phyloP scores from a whole-genome alignment of 2,113 vertebrate species.

The Capreolus pygargus region DNA sequence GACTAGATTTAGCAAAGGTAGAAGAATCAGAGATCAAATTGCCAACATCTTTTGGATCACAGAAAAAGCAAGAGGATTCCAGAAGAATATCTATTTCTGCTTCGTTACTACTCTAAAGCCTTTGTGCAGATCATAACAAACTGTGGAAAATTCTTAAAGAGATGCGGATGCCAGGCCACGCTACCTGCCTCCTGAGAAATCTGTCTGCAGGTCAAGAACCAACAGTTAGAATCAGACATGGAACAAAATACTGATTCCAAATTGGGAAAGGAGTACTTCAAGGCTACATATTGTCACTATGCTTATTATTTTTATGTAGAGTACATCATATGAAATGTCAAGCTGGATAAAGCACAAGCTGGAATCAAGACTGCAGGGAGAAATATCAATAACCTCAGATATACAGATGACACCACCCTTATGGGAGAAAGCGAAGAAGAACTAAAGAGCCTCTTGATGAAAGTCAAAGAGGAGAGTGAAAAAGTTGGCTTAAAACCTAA shows the following conservation, averaged over 20 bases:
- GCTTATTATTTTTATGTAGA: neutral
- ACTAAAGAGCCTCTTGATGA: neutral
- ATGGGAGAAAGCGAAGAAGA: neutral
- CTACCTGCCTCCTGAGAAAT: neutral
- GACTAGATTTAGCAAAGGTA: neutral
- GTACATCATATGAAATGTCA: neutral
- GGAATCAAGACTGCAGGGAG: neutral
- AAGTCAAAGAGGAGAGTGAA: neutral
- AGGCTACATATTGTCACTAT: neutral
- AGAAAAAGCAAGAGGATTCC: neutral
- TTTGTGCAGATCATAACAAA: neutral
- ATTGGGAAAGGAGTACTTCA: neutral
- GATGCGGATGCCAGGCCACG: neutral
- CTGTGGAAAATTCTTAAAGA: neutral
- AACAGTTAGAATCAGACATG: neutral
- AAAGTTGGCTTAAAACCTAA: neutral
- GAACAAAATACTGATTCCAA: neutral
- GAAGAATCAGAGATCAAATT: neutral
- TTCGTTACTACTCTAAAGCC: neutral
- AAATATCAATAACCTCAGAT: neutral
- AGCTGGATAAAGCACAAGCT: neutral
- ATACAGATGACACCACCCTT: neutral
- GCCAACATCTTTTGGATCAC: neutral
- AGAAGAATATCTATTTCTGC: neutral
- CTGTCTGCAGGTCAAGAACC: neutral